phyloP scores from a whole-genome alignment of 2,113 vertebrate genomes.

The Corythaeola cristata region DNA sequence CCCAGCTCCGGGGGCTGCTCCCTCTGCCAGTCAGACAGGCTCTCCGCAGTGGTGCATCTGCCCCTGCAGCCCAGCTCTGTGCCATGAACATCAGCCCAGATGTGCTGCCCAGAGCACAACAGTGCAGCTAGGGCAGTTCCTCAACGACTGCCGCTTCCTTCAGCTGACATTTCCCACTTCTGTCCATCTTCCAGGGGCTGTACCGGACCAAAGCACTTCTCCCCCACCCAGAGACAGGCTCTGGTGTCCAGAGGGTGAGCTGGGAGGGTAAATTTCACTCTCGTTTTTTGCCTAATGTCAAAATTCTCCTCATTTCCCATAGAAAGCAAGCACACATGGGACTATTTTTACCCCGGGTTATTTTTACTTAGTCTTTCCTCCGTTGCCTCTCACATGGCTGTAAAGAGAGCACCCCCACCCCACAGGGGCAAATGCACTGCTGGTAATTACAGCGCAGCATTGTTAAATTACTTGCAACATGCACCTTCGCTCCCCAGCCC shows the following conservation, averaged over 20 bases:
- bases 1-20: neutral
- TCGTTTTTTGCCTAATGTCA: neutral
- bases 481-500: neutral
- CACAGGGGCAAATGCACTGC: accelerated
- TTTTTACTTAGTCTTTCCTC: constrained; percentile 34
- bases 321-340: neutral
- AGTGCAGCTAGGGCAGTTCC: neutral
- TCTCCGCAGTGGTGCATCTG: neutral
- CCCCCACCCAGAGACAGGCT: neutral
- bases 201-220: neutral
- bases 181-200: neutral
- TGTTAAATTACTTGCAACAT: neutral
- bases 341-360: constrained; percentile 51
- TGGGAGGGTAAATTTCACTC: neutral
- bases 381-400: neutral
- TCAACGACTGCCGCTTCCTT: accelerated
- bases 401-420: neutral
- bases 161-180: neutral
- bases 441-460: neutral
- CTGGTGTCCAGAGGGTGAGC: neutral
- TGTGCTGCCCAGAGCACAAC: accelerated
- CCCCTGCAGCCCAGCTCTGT: neutral
- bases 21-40: neutral
- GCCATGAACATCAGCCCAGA: neutral
- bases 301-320: neutral